Percentiles rank a stretch among this genome's conserved stretches.
Conservation (phyloP, 2,113 vertebrate genomes). For the Myrmophylax atrothorax region DNA sequence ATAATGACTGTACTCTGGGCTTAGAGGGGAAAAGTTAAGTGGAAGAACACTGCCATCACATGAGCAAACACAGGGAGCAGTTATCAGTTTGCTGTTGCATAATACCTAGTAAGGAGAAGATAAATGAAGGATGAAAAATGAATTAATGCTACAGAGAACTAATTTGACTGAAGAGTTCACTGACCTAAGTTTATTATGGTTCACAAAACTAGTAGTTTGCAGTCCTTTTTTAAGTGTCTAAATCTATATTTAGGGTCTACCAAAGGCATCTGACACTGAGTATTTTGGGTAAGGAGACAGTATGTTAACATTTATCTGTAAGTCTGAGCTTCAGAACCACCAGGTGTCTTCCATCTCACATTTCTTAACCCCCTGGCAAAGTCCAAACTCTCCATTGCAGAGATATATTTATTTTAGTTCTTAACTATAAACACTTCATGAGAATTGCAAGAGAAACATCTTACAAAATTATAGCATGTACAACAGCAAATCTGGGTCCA, state of each 20-base stretch:
- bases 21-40: background rate
- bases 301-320: background rate
- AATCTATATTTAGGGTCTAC: background rate
- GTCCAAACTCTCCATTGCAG: background rate
- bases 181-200: background rate
- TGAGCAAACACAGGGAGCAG: background rate
- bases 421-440: background rate
- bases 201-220: background rate
- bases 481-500: background rate
- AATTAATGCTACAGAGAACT: constrained; percentile 1
- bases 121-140: constrained; percentile 11
- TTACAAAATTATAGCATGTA: background rate
- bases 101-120: background rate
- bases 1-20: background rate
- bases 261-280: background rate
- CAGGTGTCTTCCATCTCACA: background rate
- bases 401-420: constrained; percentile 7
- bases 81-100: background rate
- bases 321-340: background rate
- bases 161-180: constrained; percentile 8
- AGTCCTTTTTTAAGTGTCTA: background rate
- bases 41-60: background rate
- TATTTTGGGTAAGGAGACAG: background rate
- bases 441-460: background rate
- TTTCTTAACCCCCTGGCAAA: background rate